A percentile compares a stretch with the other conserved stretches of the same genome.
phyloP scores from a whole-genome alignment of 1,140 invertebrate species.

The Gryon sp. region DNA sequence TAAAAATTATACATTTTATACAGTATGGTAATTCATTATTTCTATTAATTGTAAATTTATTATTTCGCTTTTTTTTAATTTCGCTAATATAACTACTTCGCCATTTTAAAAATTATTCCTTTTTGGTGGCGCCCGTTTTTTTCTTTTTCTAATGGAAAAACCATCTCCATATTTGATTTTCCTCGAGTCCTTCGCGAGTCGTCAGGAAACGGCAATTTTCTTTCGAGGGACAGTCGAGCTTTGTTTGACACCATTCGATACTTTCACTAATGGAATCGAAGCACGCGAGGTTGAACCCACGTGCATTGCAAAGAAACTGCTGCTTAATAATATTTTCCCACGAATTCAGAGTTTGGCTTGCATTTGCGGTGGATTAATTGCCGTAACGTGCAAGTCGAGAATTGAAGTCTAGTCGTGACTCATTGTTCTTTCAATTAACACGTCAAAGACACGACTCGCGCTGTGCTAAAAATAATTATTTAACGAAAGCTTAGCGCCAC shows the following conservation, averaged over 20 bases:
- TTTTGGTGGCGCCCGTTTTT: too few species aligned
- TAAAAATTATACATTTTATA: too few species aligned
- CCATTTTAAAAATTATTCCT: too few species aligned
- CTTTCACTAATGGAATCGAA: conserved; percentile 53
- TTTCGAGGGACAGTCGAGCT: conserved; percentile 31
- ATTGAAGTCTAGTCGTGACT: not conserved
- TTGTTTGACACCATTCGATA: conserved; percentile 43
- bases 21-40: too few species aligned
- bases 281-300: too few species aligned
- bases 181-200: conserved; percentile 43
- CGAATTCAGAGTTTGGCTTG: not conserved
- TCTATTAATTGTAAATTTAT: too few species aligned
- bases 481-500: not conserved
- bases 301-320: conserved; percentile 5
- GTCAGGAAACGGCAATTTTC: conserved; percentile 38
- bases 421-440: not conserved
- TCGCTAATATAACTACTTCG: too few species aligned
- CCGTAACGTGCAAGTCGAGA: not conserved
- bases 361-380: not conserved
- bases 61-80: too few species aligned
- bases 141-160: too few species aligned
- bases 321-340: conserved; percentile 6
- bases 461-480: too few species aligned
- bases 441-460: not conserved
- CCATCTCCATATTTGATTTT: too few species aligned